Evolutionary conservation across 2,797 vertebrate species (phyloP).

Genomic region (Anguilla anguilla): DNA sequence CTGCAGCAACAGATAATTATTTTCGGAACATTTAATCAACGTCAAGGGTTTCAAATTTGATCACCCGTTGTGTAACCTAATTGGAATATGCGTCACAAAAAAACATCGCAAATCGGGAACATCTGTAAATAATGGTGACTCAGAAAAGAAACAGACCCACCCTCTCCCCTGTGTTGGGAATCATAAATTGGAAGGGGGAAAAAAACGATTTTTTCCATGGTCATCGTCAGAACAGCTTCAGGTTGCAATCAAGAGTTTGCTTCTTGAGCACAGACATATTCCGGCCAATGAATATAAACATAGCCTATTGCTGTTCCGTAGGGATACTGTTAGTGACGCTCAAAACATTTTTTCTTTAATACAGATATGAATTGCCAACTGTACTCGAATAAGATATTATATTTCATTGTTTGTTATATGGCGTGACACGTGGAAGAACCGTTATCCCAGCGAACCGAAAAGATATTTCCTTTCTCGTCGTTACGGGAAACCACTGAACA

Average conservation of each 20-base stretch:
- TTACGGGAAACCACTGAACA: background rate
- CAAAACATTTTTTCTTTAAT: too few relatives aligned
- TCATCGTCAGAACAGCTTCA: background rate
- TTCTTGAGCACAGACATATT: background rate
- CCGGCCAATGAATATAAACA: too few relatives aligned
- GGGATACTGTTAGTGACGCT: too few relatives aligned
- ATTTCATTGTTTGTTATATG: background rate
- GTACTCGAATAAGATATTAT: background rate
- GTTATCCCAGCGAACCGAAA: background rate
- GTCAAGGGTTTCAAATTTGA: background rate
- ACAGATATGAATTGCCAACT: background rate
- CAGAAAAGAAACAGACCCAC: slow-evolving; percentile 4
- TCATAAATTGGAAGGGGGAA: background rate
- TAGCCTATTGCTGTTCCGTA: too few relatives aligned
- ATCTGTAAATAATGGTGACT: slow-evolving; percentile 1
- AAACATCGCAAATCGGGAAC: background rate
- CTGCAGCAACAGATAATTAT: too few relatives aligned
- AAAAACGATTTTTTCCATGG: background rate
- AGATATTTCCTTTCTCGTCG: background rate
- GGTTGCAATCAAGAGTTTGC: background rate
- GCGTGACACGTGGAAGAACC: background rate
- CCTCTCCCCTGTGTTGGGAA: background rate
- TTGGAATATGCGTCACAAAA: background rate
- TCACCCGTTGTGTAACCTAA: background rate
- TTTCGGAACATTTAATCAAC: background rate